phyloP scores from a whole-genome alignment of 2,888 invertebrate species.

The Pinctada fucata region DNA sequence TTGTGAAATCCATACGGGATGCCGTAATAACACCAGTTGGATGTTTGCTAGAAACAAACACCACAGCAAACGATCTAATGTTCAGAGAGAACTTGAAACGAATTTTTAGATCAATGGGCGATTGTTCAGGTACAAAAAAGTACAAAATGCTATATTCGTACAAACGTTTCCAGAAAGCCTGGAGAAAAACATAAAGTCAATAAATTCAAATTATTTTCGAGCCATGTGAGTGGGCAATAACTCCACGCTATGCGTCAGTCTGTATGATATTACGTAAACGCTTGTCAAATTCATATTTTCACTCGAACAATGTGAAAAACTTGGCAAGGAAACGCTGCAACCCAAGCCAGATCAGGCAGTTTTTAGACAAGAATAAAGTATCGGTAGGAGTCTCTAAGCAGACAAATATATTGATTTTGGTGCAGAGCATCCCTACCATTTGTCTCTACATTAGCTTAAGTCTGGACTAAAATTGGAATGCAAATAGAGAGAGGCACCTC shows the following conservation, averaged over 20 bases:
- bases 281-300: neutral
- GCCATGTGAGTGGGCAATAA: neutral
- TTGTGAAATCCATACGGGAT: too few relatives aligned
- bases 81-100: too few relatives aligned
- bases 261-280: neutral
- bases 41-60: too few relatives aligned
- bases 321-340: neutral
- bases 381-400: neutral
- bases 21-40: too few relatives aligned
- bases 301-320: neutral
- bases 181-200: too few relatives aligned
- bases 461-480: neutral
- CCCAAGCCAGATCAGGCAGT: neutral
- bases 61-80: too few relatives aligned
- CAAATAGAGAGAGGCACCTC: neutral
- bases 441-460: neutral
- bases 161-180: too few relatives aligned
- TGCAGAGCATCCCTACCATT: neutral
- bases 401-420: neutral
- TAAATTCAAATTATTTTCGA: too few relatives aligned
- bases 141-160: too few relatives aligned
- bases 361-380: neutral
- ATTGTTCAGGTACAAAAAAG: too few relatives aligned
- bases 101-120: too few relatives aligned
- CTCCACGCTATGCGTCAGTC: neutral